A percentile compares a stretch with the other conserved stretches of the same genome.
These are phyloP conservation scores for Pachymerium ferrugineum DNA, from an alignment of 2,888 invertebrate genomes.

Conservation along the genomic window DNA sequence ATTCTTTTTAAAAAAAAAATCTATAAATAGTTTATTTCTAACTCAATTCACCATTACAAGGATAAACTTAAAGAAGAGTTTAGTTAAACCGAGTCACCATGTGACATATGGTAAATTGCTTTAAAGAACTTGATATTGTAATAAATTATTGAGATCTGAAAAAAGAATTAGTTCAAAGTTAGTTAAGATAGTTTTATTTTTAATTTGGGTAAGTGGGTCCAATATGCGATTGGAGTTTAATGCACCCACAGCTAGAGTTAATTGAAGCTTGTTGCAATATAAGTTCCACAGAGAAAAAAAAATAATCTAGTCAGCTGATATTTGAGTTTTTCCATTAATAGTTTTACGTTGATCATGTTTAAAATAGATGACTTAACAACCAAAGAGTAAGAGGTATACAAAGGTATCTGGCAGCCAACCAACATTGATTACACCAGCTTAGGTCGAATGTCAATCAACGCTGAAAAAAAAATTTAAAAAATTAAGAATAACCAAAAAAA, in stretches of 20 bases:
- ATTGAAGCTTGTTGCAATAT: slow-evolving; percentile 17
- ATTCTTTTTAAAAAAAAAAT: no score
- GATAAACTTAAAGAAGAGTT: no score
- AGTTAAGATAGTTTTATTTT: neutral
- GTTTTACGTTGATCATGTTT: neutral
- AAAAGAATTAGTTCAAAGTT: neutral
- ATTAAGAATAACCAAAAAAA: neutral
- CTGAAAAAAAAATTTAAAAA: neutral
- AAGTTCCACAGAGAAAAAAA: neutral
- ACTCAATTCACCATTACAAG: no score
- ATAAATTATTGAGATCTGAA: no score
- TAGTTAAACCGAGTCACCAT: no score
- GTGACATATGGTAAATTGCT: no score
- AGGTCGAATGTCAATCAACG: neutral
- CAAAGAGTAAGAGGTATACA: neutral
- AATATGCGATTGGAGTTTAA: neutral
- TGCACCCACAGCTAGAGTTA: slow-evolving; percentile 3
- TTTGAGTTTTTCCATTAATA: neutral
- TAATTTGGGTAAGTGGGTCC: neutral
- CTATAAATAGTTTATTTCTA: no score
- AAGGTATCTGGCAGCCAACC: neutral
- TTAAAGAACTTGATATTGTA: no score
- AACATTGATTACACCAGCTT: neutral
- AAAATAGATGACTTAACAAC: neutral
- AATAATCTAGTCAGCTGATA: no score